Evolutionary conservation across 2,888 invertebrate species (phyloP).

Genomic region (Drosophila kokeensis): DNA sequence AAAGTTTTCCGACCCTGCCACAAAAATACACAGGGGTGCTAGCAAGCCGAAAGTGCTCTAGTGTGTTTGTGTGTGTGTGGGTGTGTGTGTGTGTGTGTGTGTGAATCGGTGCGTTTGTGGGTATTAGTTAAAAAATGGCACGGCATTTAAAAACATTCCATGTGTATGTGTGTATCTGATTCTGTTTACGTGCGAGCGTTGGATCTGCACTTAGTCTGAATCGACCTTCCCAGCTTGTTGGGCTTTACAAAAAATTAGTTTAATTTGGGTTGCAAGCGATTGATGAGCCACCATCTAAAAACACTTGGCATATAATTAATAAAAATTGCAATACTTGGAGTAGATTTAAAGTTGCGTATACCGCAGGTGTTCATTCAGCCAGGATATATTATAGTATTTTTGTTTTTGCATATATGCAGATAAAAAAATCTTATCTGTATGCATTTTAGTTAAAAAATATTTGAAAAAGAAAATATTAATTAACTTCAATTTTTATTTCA

Average conservation of each 20-base stretch:
- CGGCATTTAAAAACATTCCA: constrained; percentile 60
- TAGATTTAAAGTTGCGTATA: constrained; percentile 27
- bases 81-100: constrained; percentile 22
- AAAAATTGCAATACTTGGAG: constrained; percentile 34
- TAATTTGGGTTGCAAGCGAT: constrained; percentile 70
- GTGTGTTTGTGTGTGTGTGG: constrained; percentile 21
- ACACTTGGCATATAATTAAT: constrained; percentile 79
- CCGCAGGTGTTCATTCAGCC: constrained; percentile 41
- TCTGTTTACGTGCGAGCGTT: constrained; percentile 7
- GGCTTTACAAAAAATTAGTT: constrained; percentile 74
- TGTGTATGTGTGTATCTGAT: constrained; percentile 16
- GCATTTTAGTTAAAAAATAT: not conserved
- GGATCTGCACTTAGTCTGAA: constrained; percentile 32
- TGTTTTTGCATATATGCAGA: not conserved
- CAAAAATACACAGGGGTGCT: constrained; percentile 73
- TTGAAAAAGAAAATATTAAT: not conserved
- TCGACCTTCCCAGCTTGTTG: constrained; percentile 41
- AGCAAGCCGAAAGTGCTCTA: constrained; percentile 13
- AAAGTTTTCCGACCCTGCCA: constrained; percentile 63
- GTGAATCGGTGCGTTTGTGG: constrained; percentile 14
- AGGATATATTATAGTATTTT: not conserved
- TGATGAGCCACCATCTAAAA: constrained; percentile 72
- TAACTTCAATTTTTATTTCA: not conserved
- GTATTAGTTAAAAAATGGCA: constrained; percentile 65
- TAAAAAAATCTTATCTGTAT: not conserved